Evolutionary conservation across 2,113 vertebrate species (phyloP).

Genomic region (Lophotis ruficrista): DNA sequence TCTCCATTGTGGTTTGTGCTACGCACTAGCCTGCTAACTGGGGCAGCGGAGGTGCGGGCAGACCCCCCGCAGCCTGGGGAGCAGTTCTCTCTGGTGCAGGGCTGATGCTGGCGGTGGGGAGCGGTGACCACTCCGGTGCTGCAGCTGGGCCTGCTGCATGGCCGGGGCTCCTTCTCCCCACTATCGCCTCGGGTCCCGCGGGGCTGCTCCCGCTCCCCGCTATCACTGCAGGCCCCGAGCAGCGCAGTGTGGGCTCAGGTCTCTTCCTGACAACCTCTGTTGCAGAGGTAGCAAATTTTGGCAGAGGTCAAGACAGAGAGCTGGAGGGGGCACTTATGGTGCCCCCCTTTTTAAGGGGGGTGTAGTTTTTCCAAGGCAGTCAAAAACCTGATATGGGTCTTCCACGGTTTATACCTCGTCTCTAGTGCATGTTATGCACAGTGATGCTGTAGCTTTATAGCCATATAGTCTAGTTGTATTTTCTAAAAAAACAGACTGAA

Average conservation of each 20-base stretch:
- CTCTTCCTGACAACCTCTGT: neutral
- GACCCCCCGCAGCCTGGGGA: accelerated
- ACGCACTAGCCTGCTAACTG: neutral
- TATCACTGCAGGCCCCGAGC: accelerated
- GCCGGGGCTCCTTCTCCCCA: neutral
- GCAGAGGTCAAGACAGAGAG: neutral
- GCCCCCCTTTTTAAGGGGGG: neutral
- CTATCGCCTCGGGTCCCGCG: accelerated
- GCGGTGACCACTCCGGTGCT: neutral
- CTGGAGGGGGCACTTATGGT: neutral
- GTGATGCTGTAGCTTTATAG: neutral
- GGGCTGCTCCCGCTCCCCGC: neutral
- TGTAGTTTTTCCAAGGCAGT: neutral
- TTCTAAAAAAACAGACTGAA: neutral
- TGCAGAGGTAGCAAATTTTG: neutral
- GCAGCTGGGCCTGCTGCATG: neutral
- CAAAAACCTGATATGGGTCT: neutral
- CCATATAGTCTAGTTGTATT: neutral
- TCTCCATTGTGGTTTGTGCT: neutral
- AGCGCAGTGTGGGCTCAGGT: neutral
- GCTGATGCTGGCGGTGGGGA: neutral
- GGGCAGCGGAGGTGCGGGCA: neutral
- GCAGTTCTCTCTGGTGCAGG: accelerated
- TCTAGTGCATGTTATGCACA: neutral
- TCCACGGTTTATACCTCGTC: neutral